These are phyloP conservation scores for Hemibagrus wyckioides DNA, from an alignment of 2,113 vertebrate genomes.

Conservation along the genomic window DNA sequence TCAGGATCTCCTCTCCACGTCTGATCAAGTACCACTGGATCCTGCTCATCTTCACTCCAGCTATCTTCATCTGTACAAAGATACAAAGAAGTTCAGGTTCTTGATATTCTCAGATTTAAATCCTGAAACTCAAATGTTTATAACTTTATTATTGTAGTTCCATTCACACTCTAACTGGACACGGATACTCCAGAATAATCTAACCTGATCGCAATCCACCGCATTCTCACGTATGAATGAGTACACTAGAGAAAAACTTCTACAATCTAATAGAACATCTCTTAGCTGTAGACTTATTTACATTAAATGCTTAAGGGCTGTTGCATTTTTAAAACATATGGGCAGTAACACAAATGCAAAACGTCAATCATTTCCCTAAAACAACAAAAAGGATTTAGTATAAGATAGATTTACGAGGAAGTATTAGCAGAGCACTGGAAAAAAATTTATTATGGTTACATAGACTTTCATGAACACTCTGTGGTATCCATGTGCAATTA, in stretches of 20 bases:
- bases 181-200: neutral
- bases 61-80: conserved; percentile 87
- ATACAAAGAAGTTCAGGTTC: neutral
- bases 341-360: neutral
- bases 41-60: conserved; percentile 91
- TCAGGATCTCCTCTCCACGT: conserved; percentile 97
- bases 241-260: neutral
- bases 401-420: neutral
- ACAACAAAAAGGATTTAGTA: neutral
- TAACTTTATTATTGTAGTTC: neutral
- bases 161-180: too few species aligned
- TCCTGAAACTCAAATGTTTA: neutral
- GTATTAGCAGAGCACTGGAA: neutral
- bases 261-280: neutral
- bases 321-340: neutral
- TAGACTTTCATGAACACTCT: neutral
- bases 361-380: neutral
- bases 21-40: conserved; percentile 88
- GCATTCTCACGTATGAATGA: neutral
- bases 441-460: neutral
- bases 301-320: neutral
- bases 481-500: neutral
- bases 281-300: neutral
- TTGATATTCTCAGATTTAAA: neutral
- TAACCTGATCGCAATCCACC: neutral